A percentile compares a stretch with the other conserved stretches of the same genome.
These are phyloP conservation scores for Atrina japonica DNA, from an alignment of 2,888 invertebrate genomes.

Conservation along the genomic window DNA sequence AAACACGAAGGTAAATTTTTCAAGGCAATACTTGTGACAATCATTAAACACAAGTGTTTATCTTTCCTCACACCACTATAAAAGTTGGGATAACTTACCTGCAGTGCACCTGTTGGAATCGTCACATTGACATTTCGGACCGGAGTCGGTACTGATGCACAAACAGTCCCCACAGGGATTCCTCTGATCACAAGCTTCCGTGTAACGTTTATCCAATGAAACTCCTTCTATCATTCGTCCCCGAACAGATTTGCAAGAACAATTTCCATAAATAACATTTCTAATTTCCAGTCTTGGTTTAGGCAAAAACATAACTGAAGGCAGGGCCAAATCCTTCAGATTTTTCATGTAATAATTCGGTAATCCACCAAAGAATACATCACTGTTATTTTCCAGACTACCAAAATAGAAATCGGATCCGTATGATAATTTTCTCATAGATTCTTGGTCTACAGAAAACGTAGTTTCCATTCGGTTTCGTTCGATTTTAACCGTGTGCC, in stretches of 20 bases:
- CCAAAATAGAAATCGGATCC: constrained; percentile 77
- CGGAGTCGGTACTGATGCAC: constrained; percentile 73
- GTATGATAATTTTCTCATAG: constrained; percentile 63
- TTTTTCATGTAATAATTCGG: constrained; percentile 54
- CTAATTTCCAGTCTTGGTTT: constrained; percentile 69
- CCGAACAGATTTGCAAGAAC: constrained; percentile 72
- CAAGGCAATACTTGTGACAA: too few relatives aligned
- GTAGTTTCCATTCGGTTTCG: constrained; percentile 81
- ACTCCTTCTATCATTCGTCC: constrained; percentile 61
- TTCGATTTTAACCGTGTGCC: constrained; percentile 72
- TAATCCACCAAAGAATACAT: constrained; percentile 76
- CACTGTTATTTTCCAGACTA: constrained; percentile 63
- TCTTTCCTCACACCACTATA: too few relatives aligned
- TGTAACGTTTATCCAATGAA: constrained; percentile 50
- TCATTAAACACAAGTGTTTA: too few relatives aligned
- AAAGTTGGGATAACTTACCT: constrained; percentile 59
- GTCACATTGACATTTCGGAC: constrained; percentile 72
- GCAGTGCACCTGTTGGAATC: constrained; percentile 60
- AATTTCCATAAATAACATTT: constrained; percentile 78
- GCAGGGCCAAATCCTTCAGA: constrained; percentile 59
- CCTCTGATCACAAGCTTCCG: constrained; percentile 69
- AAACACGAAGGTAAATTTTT: too few relatives aligned
- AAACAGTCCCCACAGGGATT: constrained; percentile 75
- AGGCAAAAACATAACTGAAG: constrained; percentile 58
- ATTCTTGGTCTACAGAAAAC: constrained; percentile 67